A percentile compares a stretch with the other conserved stretches of the same genome.
Evolutionary conservation across 2,113 vertebrate species (phyloP).

Genomic region (Phyllopteryx taeniolatus): DNA sequence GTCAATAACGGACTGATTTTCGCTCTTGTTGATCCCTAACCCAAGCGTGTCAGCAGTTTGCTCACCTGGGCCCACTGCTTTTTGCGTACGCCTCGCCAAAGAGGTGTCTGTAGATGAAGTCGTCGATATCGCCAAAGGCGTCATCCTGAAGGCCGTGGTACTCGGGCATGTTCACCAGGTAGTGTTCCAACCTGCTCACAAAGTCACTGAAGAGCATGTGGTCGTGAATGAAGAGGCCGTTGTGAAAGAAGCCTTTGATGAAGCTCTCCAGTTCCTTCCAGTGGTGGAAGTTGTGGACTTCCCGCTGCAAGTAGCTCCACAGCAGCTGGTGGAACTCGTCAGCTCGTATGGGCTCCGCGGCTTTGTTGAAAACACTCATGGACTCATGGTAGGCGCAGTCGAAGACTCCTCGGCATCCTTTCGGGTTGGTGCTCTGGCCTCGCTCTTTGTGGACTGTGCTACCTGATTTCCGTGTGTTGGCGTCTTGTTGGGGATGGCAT

Average conservation of each 20-base stretch:
- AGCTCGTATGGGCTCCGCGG: conserved; percentile 80
- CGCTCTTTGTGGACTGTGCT: conserved; percentile 40
- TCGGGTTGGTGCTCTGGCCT: conserved; percentile 49
- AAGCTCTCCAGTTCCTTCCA: conserved; percentile 90
- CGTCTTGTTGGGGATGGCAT: conserved; percentile 52
- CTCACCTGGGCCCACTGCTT: conserved; percentile 82
- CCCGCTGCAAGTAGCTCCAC: conserved; percentile 83
- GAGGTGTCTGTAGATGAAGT: conserved; percentile 87
- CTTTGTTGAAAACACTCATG: conserved; percentile 81
- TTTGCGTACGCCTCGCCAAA: conserved; percentile 80
- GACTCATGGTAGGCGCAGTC: conserved; percentile 88
- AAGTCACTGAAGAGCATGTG: conserved; percentile 95
- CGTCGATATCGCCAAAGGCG: conserved; percentile 84
- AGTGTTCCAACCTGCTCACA: conserved; percentile 86
- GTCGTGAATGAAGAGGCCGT: conserved; percentile 91
- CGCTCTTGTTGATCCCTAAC: too few species aligned
- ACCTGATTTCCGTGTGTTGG: conserved; percentile 63
- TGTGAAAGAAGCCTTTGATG: conserved; percentile 84
- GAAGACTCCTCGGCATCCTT: conserved; percentile 80
- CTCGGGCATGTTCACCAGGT: conserved; percentile 84
- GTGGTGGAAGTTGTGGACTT: conserved; percentile 85
- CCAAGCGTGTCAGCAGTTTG: too few species aligned
- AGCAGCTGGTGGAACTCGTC: conserved; percentile 88
- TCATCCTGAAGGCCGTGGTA: conserved; percentile 76
- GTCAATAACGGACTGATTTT: too few species aligned